Evolutionary conservation across 2,797 vertebrate species (phyloP).

Genomic region (Malurus leucopterus): DNA sequence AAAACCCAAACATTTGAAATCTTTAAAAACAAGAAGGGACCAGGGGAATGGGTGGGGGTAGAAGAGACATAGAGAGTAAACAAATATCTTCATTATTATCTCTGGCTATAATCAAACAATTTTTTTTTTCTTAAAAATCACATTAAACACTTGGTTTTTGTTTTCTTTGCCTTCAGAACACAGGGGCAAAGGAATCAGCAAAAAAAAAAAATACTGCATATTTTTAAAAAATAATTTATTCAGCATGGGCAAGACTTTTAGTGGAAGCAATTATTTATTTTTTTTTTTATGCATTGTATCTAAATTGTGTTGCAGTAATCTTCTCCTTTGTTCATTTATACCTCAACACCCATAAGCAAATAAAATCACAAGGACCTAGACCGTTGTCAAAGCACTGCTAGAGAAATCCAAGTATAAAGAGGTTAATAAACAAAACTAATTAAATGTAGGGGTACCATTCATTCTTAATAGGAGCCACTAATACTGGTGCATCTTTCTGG

Average conservation of each 20-base stretch:
- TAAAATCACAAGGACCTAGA: neutral
- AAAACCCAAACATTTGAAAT: neutral
- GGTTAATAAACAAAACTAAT: neutral
- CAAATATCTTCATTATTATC: neutral
- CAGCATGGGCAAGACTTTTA: neutral
- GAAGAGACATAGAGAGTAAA: neutral
- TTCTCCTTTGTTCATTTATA: neutral
- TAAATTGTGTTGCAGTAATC: neutral
- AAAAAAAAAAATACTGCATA: neutral
- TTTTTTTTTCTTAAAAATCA: neutral
- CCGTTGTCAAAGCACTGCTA: neutral
- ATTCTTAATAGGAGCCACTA: neutral
- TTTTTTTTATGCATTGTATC: neutral
- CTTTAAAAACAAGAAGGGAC: neutral
- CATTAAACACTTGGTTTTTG: fast-evolving
- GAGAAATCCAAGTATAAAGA: neutral
- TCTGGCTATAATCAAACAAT: neutral
- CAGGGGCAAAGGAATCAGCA: neutral
- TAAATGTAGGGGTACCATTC: neutral
- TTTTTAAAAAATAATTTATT: neutral
- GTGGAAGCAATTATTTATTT: neutral
- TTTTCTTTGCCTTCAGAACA: neutral
- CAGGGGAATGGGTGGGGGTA: fast-evolving
- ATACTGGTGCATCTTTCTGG: neutral
- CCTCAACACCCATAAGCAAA: neutral